A percentile compares a stretch with the other conserved stretches of the same genome.
Conservation (phyloP, 2,113 vertebrate genomes). For the Oreochromis spilurus region DNA sequence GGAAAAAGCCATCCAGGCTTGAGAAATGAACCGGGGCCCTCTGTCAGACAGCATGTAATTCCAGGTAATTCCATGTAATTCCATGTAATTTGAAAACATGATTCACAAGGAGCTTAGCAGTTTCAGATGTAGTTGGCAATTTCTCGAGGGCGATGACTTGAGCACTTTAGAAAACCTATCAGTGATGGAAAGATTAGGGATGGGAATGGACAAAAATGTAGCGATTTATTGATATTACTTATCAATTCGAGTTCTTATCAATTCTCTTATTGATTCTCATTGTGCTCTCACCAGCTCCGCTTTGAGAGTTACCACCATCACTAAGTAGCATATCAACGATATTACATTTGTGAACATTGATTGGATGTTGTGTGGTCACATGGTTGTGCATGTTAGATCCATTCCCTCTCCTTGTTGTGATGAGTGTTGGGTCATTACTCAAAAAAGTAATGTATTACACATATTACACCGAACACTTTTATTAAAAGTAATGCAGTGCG, state of each 20-base stretch:
- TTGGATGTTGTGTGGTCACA: background rate
- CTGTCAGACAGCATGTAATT: background rate
- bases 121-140: background rate
- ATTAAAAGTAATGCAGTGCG: background rate
- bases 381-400: background rate
- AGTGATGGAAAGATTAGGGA: background rate
- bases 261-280: background rate
- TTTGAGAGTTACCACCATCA: background rate
- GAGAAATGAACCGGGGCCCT: background rate
- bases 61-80: background rate
- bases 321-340: background rate
- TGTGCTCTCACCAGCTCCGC: background rate
- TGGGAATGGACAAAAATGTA: background rate
- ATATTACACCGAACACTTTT: background rate
- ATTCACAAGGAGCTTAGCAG: background rate
- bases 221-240: background rate
- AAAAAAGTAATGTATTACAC: background rate
- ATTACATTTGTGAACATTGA: background rate
- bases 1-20: background rate
- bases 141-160: background rate
- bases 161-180: background rate
- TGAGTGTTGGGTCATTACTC: background rate
- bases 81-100: background rate
- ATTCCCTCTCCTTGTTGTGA: background rate
- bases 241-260: background rate